Conservation (phyloP, 2,113 vertebrate species). For the Triplophysa siluroides region DNA sequence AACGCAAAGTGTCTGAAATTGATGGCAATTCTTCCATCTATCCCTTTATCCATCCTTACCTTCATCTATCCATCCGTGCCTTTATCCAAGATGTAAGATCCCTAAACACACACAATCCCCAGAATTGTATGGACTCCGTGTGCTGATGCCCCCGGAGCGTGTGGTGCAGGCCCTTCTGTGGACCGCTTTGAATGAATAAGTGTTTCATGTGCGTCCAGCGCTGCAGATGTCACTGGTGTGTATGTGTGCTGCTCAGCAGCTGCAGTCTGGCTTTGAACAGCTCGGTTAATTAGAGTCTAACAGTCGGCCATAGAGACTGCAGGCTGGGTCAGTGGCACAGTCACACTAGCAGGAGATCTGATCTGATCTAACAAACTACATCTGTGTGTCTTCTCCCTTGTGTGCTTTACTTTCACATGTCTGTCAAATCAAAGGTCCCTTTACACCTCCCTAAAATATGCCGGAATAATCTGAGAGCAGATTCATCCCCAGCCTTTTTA, state of each 20-base stretch:
- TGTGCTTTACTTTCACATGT: neutral
- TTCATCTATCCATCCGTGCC: neutral
- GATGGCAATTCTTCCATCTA: neutral
- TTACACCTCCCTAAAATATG: neutral
- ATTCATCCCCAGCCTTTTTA: neutral
- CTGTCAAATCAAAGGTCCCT: neutral
- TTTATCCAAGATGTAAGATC: neutral
- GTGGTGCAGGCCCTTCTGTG: neutral
- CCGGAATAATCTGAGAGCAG: neutral
- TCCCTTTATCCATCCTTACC: neutral
- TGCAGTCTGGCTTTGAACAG: constrained; percentile 26
- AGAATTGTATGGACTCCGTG: neutral
- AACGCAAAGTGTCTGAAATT: too few relatives aligned
- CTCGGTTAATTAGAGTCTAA: constrained; percentile 20
- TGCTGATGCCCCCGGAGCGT: neutral
- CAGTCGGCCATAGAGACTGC: neutral
- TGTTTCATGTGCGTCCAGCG: constrained; percentile 30
- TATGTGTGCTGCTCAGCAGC: constrained; percentile 21
- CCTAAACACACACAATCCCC: neutral
- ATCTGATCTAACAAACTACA: neutral
- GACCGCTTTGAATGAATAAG: constrained; percentile 15
- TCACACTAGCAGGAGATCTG: constrained; percentile 8
- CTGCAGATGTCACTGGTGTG: constrained; percentile 40
- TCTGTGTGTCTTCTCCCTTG: neutral
- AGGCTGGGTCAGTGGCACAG: neutral